Conservation (phyloP, 2,888 invertebrate genomes). For the Drosophila pseudotakahashii region DNA sequence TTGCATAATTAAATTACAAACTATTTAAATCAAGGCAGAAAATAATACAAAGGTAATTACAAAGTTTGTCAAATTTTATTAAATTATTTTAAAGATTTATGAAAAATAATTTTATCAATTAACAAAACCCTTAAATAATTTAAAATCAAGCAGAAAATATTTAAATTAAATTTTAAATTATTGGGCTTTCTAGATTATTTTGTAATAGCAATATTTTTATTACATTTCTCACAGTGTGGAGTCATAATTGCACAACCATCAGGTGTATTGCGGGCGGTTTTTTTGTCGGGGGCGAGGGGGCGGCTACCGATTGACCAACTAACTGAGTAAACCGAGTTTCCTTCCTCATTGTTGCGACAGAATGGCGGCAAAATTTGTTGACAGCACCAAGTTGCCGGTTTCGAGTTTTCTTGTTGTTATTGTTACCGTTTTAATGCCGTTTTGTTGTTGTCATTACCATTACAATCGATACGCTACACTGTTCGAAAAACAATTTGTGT, state of each 20-base stretch:
- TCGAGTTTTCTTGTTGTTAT: slow-evolving; percentile 15
- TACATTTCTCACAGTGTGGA: slow-evolving; percentile 2
- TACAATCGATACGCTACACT: slow-evolving; percentile 10
- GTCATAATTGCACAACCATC: slow-evolving; percentile 20
- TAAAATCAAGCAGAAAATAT: no score
- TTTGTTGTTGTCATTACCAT: slow-evolving; percentile 21
- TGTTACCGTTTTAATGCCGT: slow-evolving; percentile 29
- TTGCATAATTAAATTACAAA: no score
- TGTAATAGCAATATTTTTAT: no score
- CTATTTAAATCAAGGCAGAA: no score
- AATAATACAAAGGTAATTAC: no score
- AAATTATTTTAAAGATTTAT: no score
- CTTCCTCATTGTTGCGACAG: slow-evolving; percentile 64
- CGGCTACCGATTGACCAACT: slow-evolving; percentile 33
- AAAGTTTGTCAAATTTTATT: no score
- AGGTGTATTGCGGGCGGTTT: neutral
- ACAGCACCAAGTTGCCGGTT: slow-evolving; percentile 45
- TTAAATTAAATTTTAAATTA: no score
- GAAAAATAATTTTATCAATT: no score
- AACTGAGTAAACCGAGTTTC: slow-evolving; percentile 47
- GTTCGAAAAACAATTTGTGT: neutral
- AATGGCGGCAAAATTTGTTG: slow-evolving; percentile 34
- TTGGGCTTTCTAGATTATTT: no score
- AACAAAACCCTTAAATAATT: no score
- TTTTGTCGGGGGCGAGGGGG: neutral